Conservation (phyloP, 2,797 vertebrate species). For the Sebastes iracundus region DNA sequence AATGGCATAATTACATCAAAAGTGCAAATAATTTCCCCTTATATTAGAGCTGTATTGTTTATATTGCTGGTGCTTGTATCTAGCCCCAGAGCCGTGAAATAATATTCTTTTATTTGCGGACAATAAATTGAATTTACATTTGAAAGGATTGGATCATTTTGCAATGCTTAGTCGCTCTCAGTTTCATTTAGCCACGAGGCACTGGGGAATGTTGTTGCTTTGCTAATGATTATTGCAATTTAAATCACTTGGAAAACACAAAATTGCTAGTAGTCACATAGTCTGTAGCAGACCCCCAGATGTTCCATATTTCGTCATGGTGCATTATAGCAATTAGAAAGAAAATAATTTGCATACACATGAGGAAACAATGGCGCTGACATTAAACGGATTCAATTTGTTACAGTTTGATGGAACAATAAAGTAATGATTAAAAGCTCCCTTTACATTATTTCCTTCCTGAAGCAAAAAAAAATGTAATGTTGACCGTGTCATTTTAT, state of each 20-base stretch:
- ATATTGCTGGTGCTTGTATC: neutral
- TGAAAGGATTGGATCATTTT: conserved; percentile 34
- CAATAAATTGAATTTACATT: conserved; percentile 40
- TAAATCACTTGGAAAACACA: conserved; percentile 16
- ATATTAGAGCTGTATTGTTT: neutral
- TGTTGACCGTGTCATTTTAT: neutral
- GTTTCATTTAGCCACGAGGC: conserved; percentile 27
- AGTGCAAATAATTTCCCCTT: neutral
- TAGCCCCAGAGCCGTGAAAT: conserved; percentile 9
- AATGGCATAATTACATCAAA: neutral
- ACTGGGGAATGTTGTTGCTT: conserved; percentile 14
- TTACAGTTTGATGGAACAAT: conserved; percentile 8
- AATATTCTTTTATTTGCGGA: conserved; percentile 22
- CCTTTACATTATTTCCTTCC: neutral
- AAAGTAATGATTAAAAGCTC: neutral
- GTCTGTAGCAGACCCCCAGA: conserved; percentile 16
- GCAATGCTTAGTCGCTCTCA: conserved; percentile 7
- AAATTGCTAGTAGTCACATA: conserved; percentile 6
- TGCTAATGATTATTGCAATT: conserved; percentile 31
- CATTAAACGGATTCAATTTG: conserved; percentile 4
- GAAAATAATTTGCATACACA: conserved; percentile 9
- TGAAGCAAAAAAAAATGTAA: neutral
- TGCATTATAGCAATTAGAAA: conserved; percentile 14
- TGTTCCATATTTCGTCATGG: conserved; percentile 24
- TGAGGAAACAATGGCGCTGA: conserved; percentile 3